These are phyloP conservation scores for Seira musarum DNA, from an alignment of 2,888 invertebrate genomes.

Conservation along the genomic window DNA sequence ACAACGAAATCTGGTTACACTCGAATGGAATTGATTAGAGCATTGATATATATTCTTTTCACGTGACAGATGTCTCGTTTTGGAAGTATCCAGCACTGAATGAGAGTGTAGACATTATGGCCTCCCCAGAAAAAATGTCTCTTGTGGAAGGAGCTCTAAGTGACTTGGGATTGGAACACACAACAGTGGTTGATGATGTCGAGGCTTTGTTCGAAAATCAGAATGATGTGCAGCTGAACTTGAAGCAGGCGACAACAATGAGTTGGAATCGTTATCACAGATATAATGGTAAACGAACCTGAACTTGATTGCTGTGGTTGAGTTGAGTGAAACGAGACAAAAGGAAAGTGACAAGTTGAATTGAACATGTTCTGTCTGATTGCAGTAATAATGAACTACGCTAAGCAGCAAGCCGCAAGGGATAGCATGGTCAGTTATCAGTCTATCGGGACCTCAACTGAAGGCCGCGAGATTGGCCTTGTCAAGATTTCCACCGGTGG, in stretches of 20 bases:
- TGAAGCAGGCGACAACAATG: conserved; percentile 64
- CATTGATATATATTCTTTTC: no score
- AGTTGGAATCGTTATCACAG: conserved; percentile 69
- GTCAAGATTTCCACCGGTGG: conserved; percentile 71
- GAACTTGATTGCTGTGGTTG: conserved; percentile 29
- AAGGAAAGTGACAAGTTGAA: no score
- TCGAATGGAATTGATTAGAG: no score
- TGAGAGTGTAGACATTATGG: conserved; percentile 66
- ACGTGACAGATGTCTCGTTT: conserved; percentile 65
- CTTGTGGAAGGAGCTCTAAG: conserved; percentile 58
- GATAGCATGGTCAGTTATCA: conserved; percentile 67
- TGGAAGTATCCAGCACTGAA: conserved; percentile 67
- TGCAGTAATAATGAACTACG: conserved; percentile 67
- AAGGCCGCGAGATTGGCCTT: conserved; percentile 71
- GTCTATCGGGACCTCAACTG: conserved; percentile 70
- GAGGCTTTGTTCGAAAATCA: conserved; percentile 68
- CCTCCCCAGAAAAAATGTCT: conserved; percentile 58
- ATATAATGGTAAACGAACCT: conserved; percentile 71
- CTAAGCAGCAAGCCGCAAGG: conserved; percentile 60
- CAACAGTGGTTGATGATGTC: conserved; percentile 71
- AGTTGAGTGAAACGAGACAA: not conserved
- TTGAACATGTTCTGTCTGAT: no score
- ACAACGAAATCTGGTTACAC: no score
- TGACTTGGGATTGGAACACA: conserved; percentile 61
- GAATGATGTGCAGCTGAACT: conserved; percentile 26